phyloP scores from a whole-genome alignment of 2,113 vertebrate species.

The Gnathonemus longibarbis region DNA sequence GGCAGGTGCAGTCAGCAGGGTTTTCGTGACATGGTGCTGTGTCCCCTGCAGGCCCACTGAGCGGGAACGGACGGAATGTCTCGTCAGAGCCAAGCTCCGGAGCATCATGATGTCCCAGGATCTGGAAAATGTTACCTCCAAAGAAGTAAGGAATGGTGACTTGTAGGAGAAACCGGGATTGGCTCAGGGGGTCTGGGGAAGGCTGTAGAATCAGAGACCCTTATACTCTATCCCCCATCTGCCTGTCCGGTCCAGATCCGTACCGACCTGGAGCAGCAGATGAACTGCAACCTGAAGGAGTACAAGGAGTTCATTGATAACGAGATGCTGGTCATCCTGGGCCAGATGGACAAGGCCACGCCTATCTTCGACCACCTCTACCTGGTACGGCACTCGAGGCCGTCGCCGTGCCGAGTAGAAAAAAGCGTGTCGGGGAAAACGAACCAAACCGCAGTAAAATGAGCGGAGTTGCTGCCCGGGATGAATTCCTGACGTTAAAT shows the following conservation, averaged over 20 bases:
- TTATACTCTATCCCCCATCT: not conserved
- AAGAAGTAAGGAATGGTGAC: slow-evolving; percentile 68
- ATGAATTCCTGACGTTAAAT: not conserved
- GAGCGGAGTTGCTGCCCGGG: not conserved
- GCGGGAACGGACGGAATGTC: slow-evolving; percentile 79
- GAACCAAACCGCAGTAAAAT: too few species aligned
- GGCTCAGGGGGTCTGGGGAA: not conserved
- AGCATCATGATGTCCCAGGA: slow-evolving; percentile 94
- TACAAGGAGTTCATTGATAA: slow-evolving; percentile 99
- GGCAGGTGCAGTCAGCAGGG: not conserved
- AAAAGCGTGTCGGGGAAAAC: not conserved
- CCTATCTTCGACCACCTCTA: slow-evolving; percentile 94
- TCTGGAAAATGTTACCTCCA: slow-evolving; percentile 94
- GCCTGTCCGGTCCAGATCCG: not conserved
- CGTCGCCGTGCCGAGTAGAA: not conserved
- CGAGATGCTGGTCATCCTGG: slow-evolving; percentile 91
- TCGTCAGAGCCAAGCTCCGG: slow-evolving; percentile 86
- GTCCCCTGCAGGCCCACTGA: slow-evolving; percentile 74
- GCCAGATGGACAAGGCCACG: slow-evolving; percentile 97
- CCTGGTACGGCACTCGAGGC: slow-evolving; percentile 62
- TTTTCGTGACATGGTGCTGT: not conserved
- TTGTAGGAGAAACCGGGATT: not conserved
- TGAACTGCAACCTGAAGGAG: slow-evolving; percentile 89
- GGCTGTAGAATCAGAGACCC: not conserved
- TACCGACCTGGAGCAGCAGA: slow-evolving; percentile 61